These are phyloP conservation scores for Sialis lutaria DNA, from an alignment of 2,888 invertebrate species.

Conservation along the genomic window DNA sequence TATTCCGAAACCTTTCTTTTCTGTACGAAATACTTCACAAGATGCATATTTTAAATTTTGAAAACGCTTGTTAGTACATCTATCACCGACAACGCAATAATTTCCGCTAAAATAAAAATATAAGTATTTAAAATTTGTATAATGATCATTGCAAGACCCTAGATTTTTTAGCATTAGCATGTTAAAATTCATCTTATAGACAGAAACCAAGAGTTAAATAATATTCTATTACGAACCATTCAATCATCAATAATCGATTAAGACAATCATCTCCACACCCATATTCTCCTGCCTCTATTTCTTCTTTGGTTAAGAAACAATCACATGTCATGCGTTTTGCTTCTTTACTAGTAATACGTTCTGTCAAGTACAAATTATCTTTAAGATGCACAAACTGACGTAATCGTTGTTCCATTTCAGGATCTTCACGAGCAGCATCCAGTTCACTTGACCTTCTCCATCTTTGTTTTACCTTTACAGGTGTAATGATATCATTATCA, in stretches of 20 bases:
- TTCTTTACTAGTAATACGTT: conserved; percentile 75
- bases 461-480: conserved; percentile 51
- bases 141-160: too few species aligned
- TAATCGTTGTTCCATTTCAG: conserved; percentile 38
- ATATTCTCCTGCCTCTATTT: conserved; percentile 60
- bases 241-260: conserved; percentile 94
- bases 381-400: conserved; percentile 64
- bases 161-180: too few species aligned
- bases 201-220: too few species aligned
- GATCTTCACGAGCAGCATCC: conserved; percentile 39
- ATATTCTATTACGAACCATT: conserved; percentile 49
- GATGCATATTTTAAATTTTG: conserved; percentile 72
- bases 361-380: conserved; percentile 74
- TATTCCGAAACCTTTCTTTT: conserved; percentile 90
- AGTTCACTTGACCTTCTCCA: conserved; percentile 62
- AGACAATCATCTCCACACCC: conserved; percentile 94
- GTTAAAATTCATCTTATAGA: too few species aligned
- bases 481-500: not conserved
- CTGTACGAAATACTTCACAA: conserved; percentile 77
- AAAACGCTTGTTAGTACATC: conserved; percentile 90
- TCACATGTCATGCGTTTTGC: conserved; percentile 90
- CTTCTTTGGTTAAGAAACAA: conserved; percentile 81
- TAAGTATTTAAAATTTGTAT: conserved; percentile 1
- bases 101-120: conserved; percentile 51
- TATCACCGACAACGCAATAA: conserved; percentile 72